Conservation (phyloP, 2,113 vertebrate species). For the Salvator merianae region DNA sequence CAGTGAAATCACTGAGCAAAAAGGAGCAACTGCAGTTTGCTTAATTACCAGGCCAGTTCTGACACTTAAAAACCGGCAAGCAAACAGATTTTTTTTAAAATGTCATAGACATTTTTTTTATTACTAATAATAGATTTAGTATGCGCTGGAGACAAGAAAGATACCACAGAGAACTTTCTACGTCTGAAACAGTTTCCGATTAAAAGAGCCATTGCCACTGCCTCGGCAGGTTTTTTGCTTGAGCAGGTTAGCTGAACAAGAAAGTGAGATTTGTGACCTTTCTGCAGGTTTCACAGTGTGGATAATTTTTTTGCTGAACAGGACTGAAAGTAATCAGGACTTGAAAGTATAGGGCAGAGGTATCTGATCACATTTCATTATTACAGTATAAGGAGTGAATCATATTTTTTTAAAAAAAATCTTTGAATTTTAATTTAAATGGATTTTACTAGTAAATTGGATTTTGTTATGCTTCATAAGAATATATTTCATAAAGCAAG, state of each 20-base stretch:
- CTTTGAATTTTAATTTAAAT: conserved; percentile 80
- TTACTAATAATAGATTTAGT: neutral
- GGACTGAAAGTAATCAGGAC: conserved; percentile 49
- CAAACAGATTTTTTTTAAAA: neutral
- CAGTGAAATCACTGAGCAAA: no score
- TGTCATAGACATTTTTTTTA: neutral
- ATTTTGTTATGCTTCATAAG: conserved; percentile 77
- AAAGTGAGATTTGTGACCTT: conserved; percentile 29
- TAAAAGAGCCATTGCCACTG: neutral
- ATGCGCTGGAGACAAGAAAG: neutral
- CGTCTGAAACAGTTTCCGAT: neutral
- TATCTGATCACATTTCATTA: conserved; percentile 64
- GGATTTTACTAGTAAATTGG: conserved; percentile 76
- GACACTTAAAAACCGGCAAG: neutral
- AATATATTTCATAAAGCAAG: conserved; percentile 66
- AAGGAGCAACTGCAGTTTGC: neutral
- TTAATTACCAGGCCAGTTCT: neutral
- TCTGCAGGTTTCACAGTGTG: conserved; percentile 9
- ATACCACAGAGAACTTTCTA: neutral
- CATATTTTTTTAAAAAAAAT: neutral
- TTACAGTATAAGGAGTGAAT: conserved; percentile 55
- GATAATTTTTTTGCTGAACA: conserved; percentile 61
- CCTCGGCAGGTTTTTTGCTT: neutral
- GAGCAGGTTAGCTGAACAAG: neutral
- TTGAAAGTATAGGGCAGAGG: conserved; percentile 45